Conservation (phyloP, 1,140 invertebrate genomes). For the Pseudomyrmex dendroicus region DNA sequence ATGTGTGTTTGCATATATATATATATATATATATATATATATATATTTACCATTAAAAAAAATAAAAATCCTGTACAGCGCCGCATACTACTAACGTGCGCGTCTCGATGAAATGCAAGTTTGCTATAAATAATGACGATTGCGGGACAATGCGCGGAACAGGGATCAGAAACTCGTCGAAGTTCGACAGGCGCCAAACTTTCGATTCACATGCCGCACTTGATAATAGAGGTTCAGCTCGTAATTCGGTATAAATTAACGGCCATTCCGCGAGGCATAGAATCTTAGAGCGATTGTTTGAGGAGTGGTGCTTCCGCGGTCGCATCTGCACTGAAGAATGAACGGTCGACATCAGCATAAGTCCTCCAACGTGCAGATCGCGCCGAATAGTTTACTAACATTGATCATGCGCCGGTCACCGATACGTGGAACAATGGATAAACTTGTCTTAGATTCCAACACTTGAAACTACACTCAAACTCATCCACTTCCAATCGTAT, state of each 20-base stretch:
- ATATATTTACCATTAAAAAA: background rate
- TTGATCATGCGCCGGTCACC: conserved; percentile 70
- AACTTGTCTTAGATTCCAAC: conserved; percentile 74
- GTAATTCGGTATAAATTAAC: conserved; percentile 71
- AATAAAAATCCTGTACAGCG: background rate
- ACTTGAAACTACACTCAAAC: conserved; percentile 73
- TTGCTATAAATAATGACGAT: conserved; percentile 46
- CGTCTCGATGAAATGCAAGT: conserved; percentile 20
- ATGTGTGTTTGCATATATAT: too few species aligned
- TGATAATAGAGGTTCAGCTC: conserved; percentile 53
- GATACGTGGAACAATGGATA: conserved; percentile 74
- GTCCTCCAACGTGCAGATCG: conserved; percentile 48
- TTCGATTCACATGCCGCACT: conserved; percentile 47
- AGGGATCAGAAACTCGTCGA: conserved; percentile 58
- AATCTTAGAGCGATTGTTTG: conserved; percentile 71
- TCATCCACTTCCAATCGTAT: conserved; percentile 59
- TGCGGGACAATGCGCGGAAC: conserved; percentile 47
- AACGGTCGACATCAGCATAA: conserved; percentile 58
- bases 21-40: too few species aligned
- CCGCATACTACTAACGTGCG: conserved; percentile 26
- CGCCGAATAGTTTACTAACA: conserved; percentile 75
- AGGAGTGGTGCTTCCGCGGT: conserved; percentile 32
- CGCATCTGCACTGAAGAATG: conserved; percentile 37
- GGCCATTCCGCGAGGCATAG: conserved; percentile 70
- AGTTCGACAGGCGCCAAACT: conserved; percentile 59